Percentiles rank a stretch among this genome's conserved stretches.
Evolutionary conservation across 2,797 vertebrate species (phyloP).

Genomic region (Macropodus opercularis): DNA sequence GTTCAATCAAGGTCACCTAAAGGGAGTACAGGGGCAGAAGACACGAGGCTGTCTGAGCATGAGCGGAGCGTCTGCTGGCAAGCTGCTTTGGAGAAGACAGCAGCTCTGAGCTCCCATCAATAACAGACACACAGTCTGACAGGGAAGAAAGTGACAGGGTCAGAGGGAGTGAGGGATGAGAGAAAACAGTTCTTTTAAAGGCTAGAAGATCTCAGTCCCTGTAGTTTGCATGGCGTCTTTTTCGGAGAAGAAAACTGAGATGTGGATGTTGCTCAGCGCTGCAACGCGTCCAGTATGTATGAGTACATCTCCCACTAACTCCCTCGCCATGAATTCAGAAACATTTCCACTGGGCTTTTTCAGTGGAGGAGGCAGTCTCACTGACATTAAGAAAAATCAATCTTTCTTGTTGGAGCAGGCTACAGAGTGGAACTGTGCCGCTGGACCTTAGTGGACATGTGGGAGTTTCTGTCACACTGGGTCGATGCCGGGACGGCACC

Average conservation of each 20-base stretch:
- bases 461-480: slow-evolving; percentile 66
- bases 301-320: slow-evolving; percentile 27
- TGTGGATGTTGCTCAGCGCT: slow-evolving; percentile 21
- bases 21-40: slow-evolving; percentile 49
- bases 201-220: slow-evolving; percentile 24
- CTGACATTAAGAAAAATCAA: slow-evolving; percentile 79
- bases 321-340: slow-evolving; percentile 50
- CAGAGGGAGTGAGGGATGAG: slow-evolving; percentile 35
- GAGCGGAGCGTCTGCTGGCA: slow-evolving; percentile 62
- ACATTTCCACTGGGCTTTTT: slow-evolving; percentile 60
- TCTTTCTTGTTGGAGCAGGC: slow-evolving; percentile 34
- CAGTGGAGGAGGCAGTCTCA: slow-evolving; percentile 39
- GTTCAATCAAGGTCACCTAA: slow-evolving; percentile 60
- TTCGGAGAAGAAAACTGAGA: slow-evolving; percentile 22
- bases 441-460: slow-evolving; percentile 54
- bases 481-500: slow-evolving; percentile 72
- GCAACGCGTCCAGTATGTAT: slow-evolving; percentile 21
- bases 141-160: slow-evolving; percentile 57
- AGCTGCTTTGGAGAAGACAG: slow-evolving; percentile 55
- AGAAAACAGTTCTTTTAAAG: slow-evolving; percentile 41
- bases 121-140: slow-evolving; percentile 51
- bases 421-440: slow-evolving; percentile 39
- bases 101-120: slow-evolving; percentile 62
- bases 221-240: slow-evolving; percentile 54
- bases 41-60: slow-evolving; percentile 50